These are phyloP conservation scores for Phalangium opilio DNA, from an alignment of 2,888 invertebrate genomes.

Conservation along the genomic window DNA sequence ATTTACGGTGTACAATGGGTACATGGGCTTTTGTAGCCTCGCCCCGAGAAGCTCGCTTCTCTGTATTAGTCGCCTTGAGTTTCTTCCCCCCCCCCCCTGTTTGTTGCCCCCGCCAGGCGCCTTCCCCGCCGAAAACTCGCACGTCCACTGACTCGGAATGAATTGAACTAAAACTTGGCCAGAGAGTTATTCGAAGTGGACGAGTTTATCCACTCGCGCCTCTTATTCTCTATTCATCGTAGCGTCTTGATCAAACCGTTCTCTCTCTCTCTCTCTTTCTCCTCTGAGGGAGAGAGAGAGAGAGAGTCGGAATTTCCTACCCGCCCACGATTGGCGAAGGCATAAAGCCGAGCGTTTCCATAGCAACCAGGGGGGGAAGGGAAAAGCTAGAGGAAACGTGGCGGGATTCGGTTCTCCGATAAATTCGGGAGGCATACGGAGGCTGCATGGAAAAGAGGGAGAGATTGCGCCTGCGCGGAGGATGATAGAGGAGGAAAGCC, in stretches of 20 bases:
- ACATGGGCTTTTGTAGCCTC: background rate
- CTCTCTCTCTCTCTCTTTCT: constrained; percentile 1
- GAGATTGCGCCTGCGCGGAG: background rate
- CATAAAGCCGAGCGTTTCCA: background rate
- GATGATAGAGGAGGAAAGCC: background rate
- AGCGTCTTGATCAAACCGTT: no score
- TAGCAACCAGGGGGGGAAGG: background rate
- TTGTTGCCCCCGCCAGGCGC: background rate
- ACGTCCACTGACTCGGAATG: no score
- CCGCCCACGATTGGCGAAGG: background rate
- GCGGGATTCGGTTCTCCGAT: background rate
- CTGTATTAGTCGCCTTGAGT: background rate
- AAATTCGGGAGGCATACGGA: background rate
- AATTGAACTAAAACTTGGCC: no score
- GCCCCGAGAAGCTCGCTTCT: background rate
- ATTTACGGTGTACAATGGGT: no score
- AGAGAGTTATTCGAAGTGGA: no score
- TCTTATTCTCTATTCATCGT: no score
- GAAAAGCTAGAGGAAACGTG: no score
- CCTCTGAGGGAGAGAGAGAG: no score
- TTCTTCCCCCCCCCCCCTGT: background rate
- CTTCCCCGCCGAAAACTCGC: background rate
- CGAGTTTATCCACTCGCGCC: no score
- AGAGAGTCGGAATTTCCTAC: background rate
- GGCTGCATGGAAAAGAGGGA: no score